Percentiles rank a stretch among this genome's conserved stretches.
Evolutionary conservation across 2,797 vertebrate genomes (phyloP).

Genomic region (Rhinoraja longicauda): DNA sequence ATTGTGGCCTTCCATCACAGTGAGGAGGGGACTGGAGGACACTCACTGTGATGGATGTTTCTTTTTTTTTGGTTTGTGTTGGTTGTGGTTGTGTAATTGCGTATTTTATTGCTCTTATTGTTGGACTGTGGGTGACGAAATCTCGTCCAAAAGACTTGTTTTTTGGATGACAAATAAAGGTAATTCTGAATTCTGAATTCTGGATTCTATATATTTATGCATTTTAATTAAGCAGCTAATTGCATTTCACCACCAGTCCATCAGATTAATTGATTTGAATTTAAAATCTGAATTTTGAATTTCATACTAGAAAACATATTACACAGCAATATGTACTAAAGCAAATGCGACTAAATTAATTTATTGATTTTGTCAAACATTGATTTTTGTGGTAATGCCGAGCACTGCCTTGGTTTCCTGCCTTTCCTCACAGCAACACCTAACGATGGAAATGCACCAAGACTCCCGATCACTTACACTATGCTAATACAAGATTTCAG

Average conservation of each 20-base stretch:
- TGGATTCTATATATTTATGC: neutral
- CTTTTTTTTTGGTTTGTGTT: no score
- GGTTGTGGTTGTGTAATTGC: no score
- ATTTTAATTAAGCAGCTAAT: neutral
- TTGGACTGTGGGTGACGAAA: no score
- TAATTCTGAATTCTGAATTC: no score
- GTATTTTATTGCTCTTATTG: no score
- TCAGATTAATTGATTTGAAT: neutral
- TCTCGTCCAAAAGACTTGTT: no score
- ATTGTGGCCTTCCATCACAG: no score
- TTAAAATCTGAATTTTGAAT: neutral
- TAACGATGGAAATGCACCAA: neutral
- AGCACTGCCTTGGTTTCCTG: neutral
- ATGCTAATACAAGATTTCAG: neutral
- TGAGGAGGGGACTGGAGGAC: no score
- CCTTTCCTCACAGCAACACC: neutral
- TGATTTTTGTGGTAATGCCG: neutral
- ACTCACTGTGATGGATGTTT: no score
- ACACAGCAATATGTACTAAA: neutral
- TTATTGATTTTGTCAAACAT: neutral
- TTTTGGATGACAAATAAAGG: no score
- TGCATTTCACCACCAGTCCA: neutral
- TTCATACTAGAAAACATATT: neutral
- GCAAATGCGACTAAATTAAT: neutral
- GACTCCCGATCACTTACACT: neutral